Evolutionary conservation across 2,113 vertebrate species (phyloP).

Genomic region (Daphoenositta chrysoptera): DNA sequence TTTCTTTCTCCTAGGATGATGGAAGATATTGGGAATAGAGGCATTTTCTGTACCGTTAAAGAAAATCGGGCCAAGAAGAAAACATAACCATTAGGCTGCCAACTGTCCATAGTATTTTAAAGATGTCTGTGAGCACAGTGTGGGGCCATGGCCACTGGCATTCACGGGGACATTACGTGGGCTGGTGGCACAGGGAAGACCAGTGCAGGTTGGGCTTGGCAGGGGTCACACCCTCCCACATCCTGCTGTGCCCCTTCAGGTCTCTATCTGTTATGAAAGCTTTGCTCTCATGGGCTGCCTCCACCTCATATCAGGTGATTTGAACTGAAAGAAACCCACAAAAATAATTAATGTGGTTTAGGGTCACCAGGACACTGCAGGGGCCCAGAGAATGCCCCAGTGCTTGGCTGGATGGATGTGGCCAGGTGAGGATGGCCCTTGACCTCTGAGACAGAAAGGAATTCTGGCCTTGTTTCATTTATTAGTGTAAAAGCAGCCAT

Average conservation of each 20-base stretch:
- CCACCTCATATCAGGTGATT: neutral
- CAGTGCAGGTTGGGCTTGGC: neutral
- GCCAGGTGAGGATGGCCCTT: neutral
- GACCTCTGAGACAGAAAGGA: neutral
- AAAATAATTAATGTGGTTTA: neutral
- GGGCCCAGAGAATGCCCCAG: neutral
- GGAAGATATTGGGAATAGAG: neutral
- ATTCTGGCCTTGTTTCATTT: neutral
- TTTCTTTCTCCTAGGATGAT: neutral
- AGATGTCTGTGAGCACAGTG: neutral
- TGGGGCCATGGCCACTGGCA: neutral
- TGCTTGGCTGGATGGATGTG: neutral
- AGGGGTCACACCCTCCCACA: neutral
- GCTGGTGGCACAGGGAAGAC: neutral
- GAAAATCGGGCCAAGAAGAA: neutral
- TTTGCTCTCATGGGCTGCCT: neutral
- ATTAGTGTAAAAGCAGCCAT: neutral
- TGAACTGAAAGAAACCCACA: neutral
- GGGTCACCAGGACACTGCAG: neutral
- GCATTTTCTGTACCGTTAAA: neutral
- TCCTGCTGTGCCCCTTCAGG: neutral
- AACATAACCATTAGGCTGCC: neutral
- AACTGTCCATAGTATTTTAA: neutral
- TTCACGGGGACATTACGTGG: accelerated
- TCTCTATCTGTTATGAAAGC: neutral